Evolutionary conservation across 2,888 invertebrate genomes (phyloP).

Genomic region (Gari tellinella): DNA sequence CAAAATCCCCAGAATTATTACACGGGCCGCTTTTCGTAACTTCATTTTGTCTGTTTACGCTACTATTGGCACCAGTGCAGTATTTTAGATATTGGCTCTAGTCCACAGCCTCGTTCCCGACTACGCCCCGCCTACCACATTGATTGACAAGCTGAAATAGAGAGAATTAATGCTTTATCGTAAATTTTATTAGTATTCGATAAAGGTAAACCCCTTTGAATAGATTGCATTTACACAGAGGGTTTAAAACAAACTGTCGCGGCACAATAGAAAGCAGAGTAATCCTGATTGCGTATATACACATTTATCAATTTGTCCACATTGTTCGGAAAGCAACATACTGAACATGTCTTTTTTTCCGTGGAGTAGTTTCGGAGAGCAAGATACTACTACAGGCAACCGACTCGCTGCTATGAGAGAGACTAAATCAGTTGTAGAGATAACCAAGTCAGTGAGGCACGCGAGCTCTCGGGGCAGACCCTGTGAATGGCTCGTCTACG

Average conservation of each 20-base stretch:
- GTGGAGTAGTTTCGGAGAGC: no score
- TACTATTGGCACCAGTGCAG: slow-evolving; percentile 51
- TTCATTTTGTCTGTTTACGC: slow-evolving; percentile 75
- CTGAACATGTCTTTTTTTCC: no score
- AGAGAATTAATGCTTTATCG: slow-evolving; percentile 61
- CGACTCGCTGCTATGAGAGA: no score
- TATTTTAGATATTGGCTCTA: slow-evolving; percentile 62
- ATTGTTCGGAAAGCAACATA: no score
- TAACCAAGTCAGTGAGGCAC: slow-evolving; percentile 27
- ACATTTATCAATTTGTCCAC: no score
- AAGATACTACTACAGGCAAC: no score
- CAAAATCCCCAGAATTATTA: slow-evolving; percentile 73
- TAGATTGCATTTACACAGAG: slow-evolving; percentile 41
- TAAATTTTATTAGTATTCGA: slow-evolving; percentile 62
- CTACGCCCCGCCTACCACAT: slow-evolving; percentile 71
- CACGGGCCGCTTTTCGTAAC: slow-evolving; percentile 69
- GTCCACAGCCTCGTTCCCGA: slow-evolving; percentile 72
- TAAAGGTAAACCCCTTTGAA: slow-evolving; percentile 56
- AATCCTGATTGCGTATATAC: background rate
- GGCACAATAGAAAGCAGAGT: background rate
- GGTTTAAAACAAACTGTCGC: slow-evolving; percentile 35
- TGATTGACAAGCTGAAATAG: slow-evolving; percentile 71
- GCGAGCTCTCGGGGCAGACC: slow-evolving; percentile 46
- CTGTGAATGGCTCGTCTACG: no score
- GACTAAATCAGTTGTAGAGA: no score